Evolutionary conservation across 2,888 invertebrate genomes (phyloP), one percentile per base, ranked within the genome.

Genomic region (Papilio demoleus): DNA sequence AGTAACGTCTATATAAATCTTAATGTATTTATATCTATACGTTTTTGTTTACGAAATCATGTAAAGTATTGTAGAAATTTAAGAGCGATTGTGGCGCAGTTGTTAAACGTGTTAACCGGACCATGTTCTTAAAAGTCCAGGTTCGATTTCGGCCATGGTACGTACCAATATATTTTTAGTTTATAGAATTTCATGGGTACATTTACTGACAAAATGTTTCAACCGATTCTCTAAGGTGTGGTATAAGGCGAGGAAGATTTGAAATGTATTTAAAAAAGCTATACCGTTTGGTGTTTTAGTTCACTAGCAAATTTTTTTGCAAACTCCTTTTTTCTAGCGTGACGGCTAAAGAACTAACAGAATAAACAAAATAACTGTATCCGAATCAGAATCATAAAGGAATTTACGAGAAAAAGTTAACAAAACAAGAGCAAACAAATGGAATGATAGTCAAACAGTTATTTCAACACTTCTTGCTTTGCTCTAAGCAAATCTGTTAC

Each of bases 401-500:
- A 53, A n/a, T 53, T 14, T 27, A 53, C 8, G 8, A 53, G 53
- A 53, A n/a, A 53, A 53, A 27, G 8, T n/a, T 27, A 53, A 27
- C 50, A 27, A 53, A 53, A 53, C 8, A 27, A 53, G n/a, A 53
- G 53, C 53, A 61, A 61, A 61, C 8, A 22, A 45, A 42, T 60
- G 31, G n/a, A 47, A 50, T 50, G 66, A 60, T 45, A 66, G 47
- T 50, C 36, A 66, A 66, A 66, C 60, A 61, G 61, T 61, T 67
- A 61, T 53, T 38, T 19, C 14, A 40, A 53, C 50, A 61, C 61
- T 61, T 60, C 60, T 60, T 60, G 50, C 24, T 59, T 58, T 38
- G 24, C 59, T 47, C n/a, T 27, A 61, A 60, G 60, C 12, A 67
- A 62, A 67, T 62, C 62, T 56, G 67, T 56, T 62, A 67, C 61